A percentile compares a stretch with the other conserved stretches of the same genome.
Evolutionary conservation across 2,113 vertebrate species (phyloP).

Genomic region (Halcyon malimbica): DNA sequence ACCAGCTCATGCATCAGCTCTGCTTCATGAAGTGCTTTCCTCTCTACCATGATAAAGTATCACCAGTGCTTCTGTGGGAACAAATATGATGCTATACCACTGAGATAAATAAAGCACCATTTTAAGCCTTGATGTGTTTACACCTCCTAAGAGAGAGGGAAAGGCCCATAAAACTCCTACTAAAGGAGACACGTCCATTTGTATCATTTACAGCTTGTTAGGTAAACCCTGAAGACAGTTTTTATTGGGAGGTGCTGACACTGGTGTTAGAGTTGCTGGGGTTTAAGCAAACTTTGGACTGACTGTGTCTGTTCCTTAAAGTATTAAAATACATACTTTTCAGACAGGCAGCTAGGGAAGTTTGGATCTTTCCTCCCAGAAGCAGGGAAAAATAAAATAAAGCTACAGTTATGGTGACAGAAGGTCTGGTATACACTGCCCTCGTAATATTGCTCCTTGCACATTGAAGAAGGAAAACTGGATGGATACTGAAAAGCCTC

Average conservation of each 20-base stretch:
- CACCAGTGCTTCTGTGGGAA: not conserved
- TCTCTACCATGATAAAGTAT: not conserved
- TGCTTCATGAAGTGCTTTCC: not conserved
- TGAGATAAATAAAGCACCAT: constrained; percentile 34
- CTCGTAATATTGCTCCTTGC: not conserved
- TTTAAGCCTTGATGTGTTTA: constrained; percentile 24
- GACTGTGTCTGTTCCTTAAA: not conserved
- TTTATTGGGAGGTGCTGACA: not conserved
- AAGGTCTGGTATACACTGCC: not conserved
- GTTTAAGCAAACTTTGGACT: not conserved
- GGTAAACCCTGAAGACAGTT: not conserved
- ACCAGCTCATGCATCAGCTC: not conserved
- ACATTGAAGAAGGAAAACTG: not conserved
- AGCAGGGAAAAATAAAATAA: not conserved
- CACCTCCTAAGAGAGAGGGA: not conserved
- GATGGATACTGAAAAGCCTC: not conserved
- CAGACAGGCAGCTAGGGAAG: not conserved
- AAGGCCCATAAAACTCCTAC: constrained; percentile 3
- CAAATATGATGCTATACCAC: not conserved
- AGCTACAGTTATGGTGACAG: not conserved
- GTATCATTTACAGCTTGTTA: constrained; percentile 20
- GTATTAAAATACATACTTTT: not conserved
- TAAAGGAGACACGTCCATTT: not conserved
- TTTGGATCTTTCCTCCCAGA: not conserved
- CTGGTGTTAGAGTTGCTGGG: not conserved